These are phyloP conservation scores for Chrysaora quinquecirrha DNA, from an alignment of 30 jellyfish, hydroid and myxozoan species.

Conservation along the genomic window DNA sequence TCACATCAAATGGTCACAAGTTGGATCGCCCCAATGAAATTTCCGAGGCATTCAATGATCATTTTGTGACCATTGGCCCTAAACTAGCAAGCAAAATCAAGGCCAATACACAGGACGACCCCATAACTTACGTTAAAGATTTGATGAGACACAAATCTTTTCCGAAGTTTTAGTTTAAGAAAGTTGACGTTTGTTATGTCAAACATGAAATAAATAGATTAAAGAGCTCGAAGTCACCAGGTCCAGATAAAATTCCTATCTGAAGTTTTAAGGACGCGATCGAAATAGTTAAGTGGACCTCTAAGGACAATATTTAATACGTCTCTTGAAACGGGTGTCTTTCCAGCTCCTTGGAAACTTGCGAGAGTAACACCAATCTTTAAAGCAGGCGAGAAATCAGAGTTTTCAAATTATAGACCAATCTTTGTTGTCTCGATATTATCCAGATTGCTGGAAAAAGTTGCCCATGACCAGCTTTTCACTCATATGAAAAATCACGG, in stretches of 20 bases:
- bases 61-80: not conserved
- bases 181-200: not conserved
- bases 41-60: not conserved
- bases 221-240: not conserved
- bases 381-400: not conserved
- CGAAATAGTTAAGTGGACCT: not conserved
- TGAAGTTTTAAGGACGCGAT: not conserved
- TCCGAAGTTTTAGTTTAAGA: too few species aligned
- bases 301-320: not conserved
- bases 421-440: not conserved
- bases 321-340: not conserved
- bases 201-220: not conserved
- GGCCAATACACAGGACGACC: not conserved
- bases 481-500: not conserved
- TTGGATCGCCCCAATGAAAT: not conserved
- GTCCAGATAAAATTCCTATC: conserved; percentile 6
- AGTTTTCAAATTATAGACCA: conserved; percentile 24
- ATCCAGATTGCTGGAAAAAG: conserved; percentile 1
- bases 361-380: not conserved
- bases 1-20: not conserved
- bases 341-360: conserved; percentile 5
- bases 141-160: not conserved
- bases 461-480: conserved; percentile 25
- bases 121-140: not conserved
- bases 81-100: not conserved